A percentile compares a stretch with the other conserved stretches of the same genome.
phyloP scores from a whole-genome alignment of 2,113 vertebrate genomes.

The Saccopteryx leptura region DNA sequence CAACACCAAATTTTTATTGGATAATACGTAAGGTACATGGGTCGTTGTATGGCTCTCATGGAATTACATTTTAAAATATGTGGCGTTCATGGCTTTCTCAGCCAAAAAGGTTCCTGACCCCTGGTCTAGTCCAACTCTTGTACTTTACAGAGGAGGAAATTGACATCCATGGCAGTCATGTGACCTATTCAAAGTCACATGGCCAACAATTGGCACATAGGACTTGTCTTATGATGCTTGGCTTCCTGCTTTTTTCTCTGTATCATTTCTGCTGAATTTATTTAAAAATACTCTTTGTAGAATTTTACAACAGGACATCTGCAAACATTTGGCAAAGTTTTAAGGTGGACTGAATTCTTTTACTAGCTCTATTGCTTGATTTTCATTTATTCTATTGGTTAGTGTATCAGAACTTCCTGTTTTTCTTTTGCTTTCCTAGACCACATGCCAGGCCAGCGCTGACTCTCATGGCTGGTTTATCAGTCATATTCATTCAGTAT shows the following conservation, averaged over 20 bases:
- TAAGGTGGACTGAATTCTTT: conserved; percentile 20
- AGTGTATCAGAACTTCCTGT: not conserved
- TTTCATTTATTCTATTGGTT: conserved; percentile 43
- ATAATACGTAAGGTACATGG: too few relatives aligned
- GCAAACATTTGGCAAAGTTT: not conserved
- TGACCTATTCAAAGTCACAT: not conserved
- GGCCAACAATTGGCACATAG: not conserved
- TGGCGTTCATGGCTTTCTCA: too few relatives aligned
- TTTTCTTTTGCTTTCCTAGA: conserved; percentile 3
- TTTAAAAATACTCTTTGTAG: conserved; percentile 29
- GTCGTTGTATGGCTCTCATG: too few relatives aligned
- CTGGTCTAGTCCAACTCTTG: not conserved
- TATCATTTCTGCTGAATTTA: conserved; percentile 26
- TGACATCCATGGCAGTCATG: not conserved
- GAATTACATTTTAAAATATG: too few relatives aligned
- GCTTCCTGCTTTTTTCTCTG: not conserved
- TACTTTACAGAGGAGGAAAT: conserved; percentile 24
- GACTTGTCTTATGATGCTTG: not conserved
- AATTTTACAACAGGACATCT: not conserved
- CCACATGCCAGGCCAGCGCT: not conserved
- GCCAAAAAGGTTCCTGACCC: too few relatives aligned
- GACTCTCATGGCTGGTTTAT: not conserved
- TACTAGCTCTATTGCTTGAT: conserved; percentile 34
- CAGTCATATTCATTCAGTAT: not conserved
- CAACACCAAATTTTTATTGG: too few relatives aligned